Percentiles rank a stretch among this genome's conserved stretches.
Conservation (phyloP, 1,140 invertebrate genomes). For the Megalonaias nervosa region DNA sequence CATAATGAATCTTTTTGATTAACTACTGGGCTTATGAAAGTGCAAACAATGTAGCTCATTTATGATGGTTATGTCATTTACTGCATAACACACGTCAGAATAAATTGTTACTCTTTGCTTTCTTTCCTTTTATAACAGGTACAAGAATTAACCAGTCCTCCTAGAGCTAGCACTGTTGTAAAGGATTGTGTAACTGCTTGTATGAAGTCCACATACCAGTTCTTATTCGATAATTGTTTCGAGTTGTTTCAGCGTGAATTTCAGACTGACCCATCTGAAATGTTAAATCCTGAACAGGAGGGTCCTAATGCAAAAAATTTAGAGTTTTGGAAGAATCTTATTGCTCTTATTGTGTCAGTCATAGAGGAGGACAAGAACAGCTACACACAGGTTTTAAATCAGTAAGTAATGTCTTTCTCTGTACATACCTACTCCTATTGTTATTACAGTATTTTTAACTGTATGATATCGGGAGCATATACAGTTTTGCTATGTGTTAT, state of each 20-base stretch:
- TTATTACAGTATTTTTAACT: background rate
- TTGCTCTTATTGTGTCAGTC: slow-evolving; percentile 97
- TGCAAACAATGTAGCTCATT: too few relatives aligned
- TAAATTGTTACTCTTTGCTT: too few relatives aligned
- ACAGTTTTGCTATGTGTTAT: too few relatives aligned
- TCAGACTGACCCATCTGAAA: slow-evolving; percentile 71
- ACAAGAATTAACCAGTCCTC: slow-evolving; percentile 97
- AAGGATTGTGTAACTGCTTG: slow-evolving; percentile 99
- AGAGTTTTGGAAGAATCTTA: slow-evolving; percentile 99
- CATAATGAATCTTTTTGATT: too few relatives aligned
- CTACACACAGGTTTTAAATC: slow-evolving; percentile 98
- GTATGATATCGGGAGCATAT: too few relatives aligned
- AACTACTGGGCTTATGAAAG: too few relatives aligned
- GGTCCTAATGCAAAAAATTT: slow-evolving; percentile 77
- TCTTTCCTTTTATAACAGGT: slow-evolving; percentile 77
- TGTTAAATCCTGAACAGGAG: slow-evolving; percentile 54
- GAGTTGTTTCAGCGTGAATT: slow-evolving; percentile 95
- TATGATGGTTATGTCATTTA: too few relatives aligned
- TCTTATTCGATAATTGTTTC: slow-evolving; percentile 98
- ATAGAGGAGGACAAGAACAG: slow-evolving; percentile 99
- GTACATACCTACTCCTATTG: background rate
- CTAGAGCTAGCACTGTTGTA: slow-evolving; percentile 96
- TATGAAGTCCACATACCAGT: slow-evolving; percentile 97
- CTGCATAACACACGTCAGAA: too few relatives aligned
- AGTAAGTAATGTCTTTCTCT: slow-evolving; percentile 75